A percentile compares a stretch with the other conserved stretches of the same genome.
Evolutionary conservation across 2,888 invertebrate species (phyloP).

Genomic region (Drosophila kokeensis): DNA sequence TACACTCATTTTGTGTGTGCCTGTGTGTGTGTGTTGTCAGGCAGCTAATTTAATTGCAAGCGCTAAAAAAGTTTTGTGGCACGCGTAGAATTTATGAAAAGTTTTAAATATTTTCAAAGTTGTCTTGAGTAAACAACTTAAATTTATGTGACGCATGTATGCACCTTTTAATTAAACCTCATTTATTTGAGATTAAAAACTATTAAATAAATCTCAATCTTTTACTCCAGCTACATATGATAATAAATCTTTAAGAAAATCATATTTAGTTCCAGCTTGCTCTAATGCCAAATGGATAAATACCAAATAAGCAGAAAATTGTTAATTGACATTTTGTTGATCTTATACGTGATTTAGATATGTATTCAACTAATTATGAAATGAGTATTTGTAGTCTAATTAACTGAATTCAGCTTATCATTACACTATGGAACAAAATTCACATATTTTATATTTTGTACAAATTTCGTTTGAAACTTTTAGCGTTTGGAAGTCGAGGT

Average conservation of each 20-base stretch:
- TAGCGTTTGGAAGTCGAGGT: not conserved
- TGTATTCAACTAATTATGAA: not conserved
- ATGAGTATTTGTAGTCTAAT: constrained; percentile 17
- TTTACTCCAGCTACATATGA: not conserved
- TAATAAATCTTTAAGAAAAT: constrained; percentile 2
- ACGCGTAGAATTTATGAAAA: constrained; percentile 62
- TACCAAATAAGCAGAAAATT: constrained; percentile 31
- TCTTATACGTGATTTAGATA: constrained; percentile 30
- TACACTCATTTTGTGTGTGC: constrained; percentile 2
- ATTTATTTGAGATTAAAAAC: constrained; percentile 6
- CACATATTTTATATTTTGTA: not conserved
- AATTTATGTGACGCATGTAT: constrained; percentile 33
- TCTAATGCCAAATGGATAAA: constrained; percentile 8
- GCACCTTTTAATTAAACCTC: constrained; percentile 30
- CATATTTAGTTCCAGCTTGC: not conserved
- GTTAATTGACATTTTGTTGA: constrained; percentile 38
- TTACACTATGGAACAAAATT: not conserved
- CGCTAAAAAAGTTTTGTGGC: constrained; percentile 65
- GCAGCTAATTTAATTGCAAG: constrained; percentile 71
- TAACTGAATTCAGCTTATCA: not conserved
- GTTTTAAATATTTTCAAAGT: constrained; percentile 35
- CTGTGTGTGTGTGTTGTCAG: constrained; percentile 31
- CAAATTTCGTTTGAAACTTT: not conserved
- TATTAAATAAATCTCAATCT: constrained; percentile 9
- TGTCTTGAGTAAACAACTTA: constrained; percentile 39